phyloP scores from a whole-genome alignment of 2,797 vertebrate species.

The Falco naumanni region DNA sequence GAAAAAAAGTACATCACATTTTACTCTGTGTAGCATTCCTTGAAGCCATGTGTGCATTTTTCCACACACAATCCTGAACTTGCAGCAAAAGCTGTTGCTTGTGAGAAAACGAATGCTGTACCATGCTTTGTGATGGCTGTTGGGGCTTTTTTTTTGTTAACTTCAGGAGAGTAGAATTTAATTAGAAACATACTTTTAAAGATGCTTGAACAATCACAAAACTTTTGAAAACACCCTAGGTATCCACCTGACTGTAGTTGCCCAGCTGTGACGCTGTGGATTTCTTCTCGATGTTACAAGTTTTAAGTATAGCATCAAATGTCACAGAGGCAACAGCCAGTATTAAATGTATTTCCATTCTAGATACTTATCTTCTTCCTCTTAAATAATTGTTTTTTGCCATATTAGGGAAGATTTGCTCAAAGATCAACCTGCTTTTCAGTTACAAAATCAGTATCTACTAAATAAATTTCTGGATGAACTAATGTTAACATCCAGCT shows the following conservation, averaged over 20 bases:
- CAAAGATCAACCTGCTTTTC: not conserved
- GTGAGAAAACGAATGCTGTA: not conserved
- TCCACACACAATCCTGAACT: not conserved
- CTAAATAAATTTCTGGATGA: not conserved
- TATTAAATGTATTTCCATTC: not conserved
- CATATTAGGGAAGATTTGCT: not conserved
- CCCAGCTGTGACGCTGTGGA: not conserved
- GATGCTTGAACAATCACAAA: not conserved
- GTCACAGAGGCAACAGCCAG: not conserved
- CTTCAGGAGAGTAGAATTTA: not conserved
- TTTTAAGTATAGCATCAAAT: not conserved
- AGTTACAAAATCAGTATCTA: not conserved
- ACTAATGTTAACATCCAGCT: not conserved
- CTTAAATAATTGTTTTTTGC: not conserved
- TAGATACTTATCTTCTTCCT: not conserved
- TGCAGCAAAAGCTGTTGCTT: not conserved
- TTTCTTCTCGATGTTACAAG: rapidly evolving
- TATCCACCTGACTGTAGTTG: not conserved
- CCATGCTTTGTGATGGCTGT: not conserved
- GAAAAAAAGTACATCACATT: not conserved
- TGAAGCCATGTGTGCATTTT: not conserved
- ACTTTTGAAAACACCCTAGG: not conserved
- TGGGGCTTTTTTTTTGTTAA: not conserved
- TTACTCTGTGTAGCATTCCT: not conserved
- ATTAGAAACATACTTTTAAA: not conserved